A percentile compares a stretch with the other conserved stretches of the same genome.
Conservation (phyloP, 2,113 vertebrate genomes). For the Rhadina sibilatrix region DNA sequence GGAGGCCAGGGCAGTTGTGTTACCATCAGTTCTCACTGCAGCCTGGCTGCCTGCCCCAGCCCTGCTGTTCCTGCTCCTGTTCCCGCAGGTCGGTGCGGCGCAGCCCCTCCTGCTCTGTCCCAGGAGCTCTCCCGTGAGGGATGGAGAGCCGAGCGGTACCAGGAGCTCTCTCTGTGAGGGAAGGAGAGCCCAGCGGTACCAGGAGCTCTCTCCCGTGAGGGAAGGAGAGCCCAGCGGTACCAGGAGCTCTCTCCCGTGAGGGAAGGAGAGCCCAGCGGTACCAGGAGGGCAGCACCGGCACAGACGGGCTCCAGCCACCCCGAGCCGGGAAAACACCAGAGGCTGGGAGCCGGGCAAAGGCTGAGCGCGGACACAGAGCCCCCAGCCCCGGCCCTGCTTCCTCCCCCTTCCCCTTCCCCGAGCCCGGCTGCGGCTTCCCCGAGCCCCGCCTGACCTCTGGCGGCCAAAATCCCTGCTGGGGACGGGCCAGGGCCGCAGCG, state of each 20-base stretch:
- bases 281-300: background rate
- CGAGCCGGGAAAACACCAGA: accelerated
- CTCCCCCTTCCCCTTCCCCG: no score
- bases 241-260: no score
- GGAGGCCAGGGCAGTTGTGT: background rate
- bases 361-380: background rate
- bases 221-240: no score
- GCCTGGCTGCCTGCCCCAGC: background rate
- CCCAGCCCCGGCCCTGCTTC: no score
- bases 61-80: background rate
- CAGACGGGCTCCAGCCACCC: background rate
- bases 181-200: background rate
- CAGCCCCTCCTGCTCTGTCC: background rate
- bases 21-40: background rate
- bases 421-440: background rate
- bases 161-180: no score
- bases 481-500: accelerated
- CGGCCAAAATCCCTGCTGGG: background rate
- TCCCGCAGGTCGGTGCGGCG: no score
- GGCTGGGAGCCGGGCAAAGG: accelerated
- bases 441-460: background rate
- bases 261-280: background rate
- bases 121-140: background rate
- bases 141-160: background rate
- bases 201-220: no score